These are phyloP conservation scores for Ageneiosus marmoratus DNA, from an alignment of 2,113 vertebrate genomes.

Conservation along the genomic window DNA sequence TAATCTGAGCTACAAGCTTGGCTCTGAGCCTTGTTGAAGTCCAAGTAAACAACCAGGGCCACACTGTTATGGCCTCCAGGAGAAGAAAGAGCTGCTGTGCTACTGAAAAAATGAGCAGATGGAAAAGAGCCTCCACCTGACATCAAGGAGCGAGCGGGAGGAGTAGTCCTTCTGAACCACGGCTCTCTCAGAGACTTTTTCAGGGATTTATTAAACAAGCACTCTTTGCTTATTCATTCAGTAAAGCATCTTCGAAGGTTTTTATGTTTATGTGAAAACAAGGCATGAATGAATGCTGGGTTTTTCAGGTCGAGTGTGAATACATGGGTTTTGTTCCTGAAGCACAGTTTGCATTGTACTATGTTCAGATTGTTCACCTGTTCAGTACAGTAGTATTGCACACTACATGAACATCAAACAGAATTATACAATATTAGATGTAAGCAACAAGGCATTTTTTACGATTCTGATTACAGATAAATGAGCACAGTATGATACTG, in stretches of 20 bases:
- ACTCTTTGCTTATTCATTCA: neutral
- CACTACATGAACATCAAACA: neutral
- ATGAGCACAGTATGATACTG: neutral
- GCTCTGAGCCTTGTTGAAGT: slow-evolving; percentile 26
- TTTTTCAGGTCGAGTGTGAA: neutral
- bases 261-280: neutral
- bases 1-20: slow-evolving; percentile 33
- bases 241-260: neutral
- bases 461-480: too few relatives aligned
- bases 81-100: slow-evolving; percentile 19
- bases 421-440: neutral
- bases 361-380: neutral
- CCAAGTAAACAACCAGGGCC: slow-evolving; percentile 28
- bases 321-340: neutral
- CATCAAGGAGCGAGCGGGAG: slow-evolving; percentile 17
- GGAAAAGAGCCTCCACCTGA: slow-evolving; percentile 28
- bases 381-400: neutral
- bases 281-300: neutral
- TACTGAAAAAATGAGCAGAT: slow-evolving; percentile 45
- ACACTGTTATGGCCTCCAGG: slow-evolving; percentile 11
- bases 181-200: neutral
- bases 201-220: neutral
- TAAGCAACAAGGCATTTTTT: neutral
- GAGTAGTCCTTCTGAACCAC: neutral
- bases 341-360: neutral